These are phyloP conservation scores for Rugalucina vietnamica DNA, from an alignment of 2,888 invertebrate species.

Conservation along the genomic window DNA sequence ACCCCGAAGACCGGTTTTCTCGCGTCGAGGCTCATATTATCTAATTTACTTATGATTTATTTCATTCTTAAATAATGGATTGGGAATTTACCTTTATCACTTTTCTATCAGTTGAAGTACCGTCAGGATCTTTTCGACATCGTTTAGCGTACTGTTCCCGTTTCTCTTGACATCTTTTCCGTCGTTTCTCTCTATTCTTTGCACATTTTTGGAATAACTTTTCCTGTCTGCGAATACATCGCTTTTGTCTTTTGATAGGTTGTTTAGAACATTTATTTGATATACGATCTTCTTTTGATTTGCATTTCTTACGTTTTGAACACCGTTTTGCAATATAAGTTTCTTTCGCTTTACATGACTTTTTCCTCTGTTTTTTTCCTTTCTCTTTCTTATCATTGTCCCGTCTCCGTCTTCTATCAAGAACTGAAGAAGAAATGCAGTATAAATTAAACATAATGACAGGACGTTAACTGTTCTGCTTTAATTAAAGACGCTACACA, in stretches of 20 bases:
- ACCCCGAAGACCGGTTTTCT: too few relatives aligned
- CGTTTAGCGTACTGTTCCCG: neutral
- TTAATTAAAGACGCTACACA: too few relatives aligned
- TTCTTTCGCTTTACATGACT: constrained; percentile 34
- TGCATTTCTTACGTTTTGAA: constrained; percentile 49
- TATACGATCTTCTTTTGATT: constrained; percentile 46
- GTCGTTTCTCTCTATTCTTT: constrained; percentile 43
- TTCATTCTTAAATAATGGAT: too few relatives aligned
- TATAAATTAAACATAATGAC: too few relatives aligned
- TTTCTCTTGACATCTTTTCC: constrained; percentile 20
- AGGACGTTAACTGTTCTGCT: too few relatives aligned
- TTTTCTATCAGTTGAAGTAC: neutral
- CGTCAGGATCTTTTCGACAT: neutral
- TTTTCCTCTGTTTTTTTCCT: constrained; percentile 7
- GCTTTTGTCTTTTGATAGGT: constrained; percentile 21
- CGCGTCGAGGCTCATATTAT: too few relatives aligned
- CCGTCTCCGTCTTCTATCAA: constrained; percentile 31
- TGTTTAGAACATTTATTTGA: constrained; percentile 33
- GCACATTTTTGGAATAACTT: constrained; percentile 35
- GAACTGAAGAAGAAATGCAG: constrained; percentile 19
- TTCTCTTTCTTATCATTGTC: neutral
- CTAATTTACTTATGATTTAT: too few relatives aligned
- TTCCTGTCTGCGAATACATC: constrained; percentile 52
- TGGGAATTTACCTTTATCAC: constrained; percentile 6
- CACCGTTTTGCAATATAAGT: constrained; percentile 48